Evolutionary conservation across 2,113 vertebrate genomes (phyloP).

Genomic region (Limanda limanda): DNA sequence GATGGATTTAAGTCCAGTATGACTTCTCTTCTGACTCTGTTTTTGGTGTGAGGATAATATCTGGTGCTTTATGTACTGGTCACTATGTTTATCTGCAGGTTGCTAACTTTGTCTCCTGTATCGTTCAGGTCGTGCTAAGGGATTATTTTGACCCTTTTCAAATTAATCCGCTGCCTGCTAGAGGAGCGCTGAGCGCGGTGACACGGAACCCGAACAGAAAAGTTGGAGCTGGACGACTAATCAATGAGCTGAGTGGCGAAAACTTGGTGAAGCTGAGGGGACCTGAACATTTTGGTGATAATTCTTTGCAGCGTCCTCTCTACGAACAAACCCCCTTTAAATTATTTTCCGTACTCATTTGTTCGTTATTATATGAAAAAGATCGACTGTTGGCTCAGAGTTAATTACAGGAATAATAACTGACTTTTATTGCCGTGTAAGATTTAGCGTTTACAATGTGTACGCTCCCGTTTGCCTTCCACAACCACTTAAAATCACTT

Average conservation of each 20-base stretch:
- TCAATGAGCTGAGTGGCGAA: not conserved
- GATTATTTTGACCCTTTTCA: not conserved
- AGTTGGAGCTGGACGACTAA: not conserved
- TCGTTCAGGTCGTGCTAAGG: not conserved
- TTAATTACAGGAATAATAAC: slow-evolving; percentile 2
- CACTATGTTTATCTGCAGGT: too few relatives aligned
- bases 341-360: not conserved
- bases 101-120: not conserved
- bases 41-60: not conserved
- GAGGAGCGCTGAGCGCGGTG: not conserved
- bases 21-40: not conserved
- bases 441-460: not conserved
- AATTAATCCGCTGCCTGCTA: not conserved
- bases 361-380: not conserved
- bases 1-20: too few relatives aligned
- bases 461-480: not conserved
- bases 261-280: not conserved
- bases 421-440: not conserved
- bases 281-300: not conserved
- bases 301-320: not conserved
- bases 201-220: not conserved
- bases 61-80: too few relatives aligned
- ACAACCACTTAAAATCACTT: slow-evolving; percentile 10
- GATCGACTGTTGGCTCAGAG: not conserved
- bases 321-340: too few relatives aligned